Evolutionary conservation across 92 coral and sea anemone genomes (phyloP).

Genomic region (Porites lobata): DNA sequence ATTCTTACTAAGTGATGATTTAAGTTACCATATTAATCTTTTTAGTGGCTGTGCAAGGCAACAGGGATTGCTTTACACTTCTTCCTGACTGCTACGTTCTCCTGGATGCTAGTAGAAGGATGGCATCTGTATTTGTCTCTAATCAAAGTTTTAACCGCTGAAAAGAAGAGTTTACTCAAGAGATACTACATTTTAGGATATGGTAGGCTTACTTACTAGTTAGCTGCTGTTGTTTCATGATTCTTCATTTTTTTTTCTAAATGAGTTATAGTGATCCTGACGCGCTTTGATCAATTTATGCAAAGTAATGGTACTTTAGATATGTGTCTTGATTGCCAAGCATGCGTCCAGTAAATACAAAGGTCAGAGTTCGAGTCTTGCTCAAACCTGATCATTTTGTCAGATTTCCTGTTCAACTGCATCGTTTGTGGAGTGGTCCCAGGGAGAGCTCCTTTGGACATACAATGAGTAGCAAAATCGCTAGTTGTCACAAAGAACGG

Average conservation of each 20-base stretch:
- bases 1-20: not conserved
- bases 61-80: slow-evolving; percentile 87
- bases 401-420: no score
- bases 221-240: not conserved
- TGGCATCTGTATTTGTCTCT: slow-evolving; percentile 86
- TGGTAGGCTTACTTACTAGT: slow-evolving; percentile 60
- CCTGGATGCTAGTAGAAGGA: slow-evolving; percentile 95
- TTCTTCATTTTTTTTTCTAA: not conserved
- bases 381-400: no score
- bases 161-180: slow-evolving; percentile 73
- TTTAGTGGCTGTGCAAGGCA: slow-evolving; percentile 91
- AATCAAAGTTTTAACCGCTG: slow-evolving; percentile 74
- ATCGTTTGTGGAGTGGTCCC: no score
- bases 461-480: no score
- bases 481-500: no score
- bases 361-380: no score
- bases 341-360: no score
- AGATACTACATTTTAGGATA: slow-evolving; percentile 91
- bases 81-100: slow-evolving; percentile 88
- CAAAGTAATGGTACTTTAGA: no score
- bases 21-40: not conserved
- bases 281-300: no score
- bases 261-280: not conserved
- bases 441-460: no score
- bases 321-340: no score